Conservation (phyloP, 2,113 vertebrate genomes). For the Sisor rabdophorus region DNA sequence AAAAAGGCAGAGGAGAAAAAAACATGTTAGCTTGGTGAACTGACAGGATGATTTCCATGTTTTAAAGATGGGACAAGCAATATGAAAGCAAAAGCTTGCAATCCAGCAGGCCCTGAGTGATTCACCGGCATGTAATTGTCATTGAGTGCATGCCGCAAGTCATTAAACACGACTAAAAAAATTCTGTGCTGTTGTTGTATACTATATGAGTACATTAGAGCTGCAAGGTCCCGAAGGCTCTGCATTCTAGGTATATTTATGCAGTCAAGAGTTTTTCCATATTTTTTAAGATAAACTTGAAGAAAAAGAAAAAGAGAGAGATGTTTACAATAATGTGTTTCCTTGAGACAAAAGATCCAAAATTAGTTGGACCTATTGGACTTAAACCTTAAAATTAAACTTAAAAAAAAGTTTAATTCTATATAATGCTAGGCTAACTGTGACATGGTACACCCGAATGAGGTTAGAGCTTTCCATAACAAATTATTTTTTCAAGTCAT, state of each 20-base stretch:
- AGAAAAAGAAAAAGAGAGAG: neutral
- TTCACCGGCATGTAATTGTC: neutral
- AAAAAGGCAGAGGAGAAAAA: neutral
- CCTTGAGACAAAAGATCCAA: neutral
- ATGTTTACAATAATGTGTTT: neutral
- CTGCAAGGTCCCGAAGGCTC: neutral
- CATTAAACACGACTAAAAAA: neutral
- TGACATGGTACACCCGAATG: too few species aligned
- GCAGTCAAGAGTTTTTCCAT: too few species aligned
- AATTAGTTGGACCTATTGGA: neutral
- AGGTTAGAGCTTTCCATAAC: too few species aligned
- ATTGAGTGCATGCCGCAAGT: neutral
- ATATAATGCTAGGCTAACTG: too few species aligned
- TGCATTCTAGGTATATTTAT: neutral
- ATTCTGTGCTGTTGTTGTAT: neutral
- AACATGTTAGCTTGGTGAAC: neutral
- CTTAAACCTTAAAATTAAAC: too few species aligned
- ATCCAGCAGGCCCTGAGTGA: neutral
- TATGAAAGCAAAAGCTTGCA: constrained; percentile 26
- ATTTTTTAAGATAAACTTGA: neutral
- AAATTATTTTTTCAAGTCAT: too few species aligned
- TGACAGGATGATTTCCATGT: constrained; percentile 3
- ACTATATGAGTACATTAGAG: neutral
- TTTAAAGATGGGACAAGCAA: constrained; percentile 14
- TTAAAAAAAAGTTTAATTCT: too few species aligned